Conservation (phyloP, 1,140 invertebrate genomes). For the Lineus longissimus region DNA sequence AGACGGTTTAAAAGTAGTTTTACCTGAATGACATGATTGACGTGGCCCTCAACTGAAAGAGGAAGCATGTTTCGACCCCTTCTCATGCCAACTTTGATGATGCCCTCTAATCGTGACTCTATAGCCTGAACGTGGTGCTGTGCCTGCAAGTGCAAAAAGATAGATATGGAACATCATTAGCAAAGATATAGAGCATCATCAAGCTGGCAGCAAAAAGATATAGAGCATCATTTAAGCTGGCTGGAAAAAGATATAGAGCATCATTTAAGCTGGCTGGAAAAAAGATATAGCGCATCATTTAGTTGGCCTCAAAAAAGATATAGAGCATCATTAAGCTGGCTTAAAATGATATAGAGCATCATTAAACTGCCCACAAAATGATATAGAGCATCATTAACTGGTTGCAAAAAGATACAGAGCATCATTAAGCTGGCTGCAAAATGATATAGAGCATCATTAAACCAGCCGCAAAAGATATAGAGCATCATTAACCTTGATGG, state of each 20-base stretch:
- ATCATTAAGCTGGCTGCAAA: neutral
- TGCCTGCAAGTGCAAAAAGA: conserved; percentile 64
- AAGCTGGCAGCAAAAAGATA: neutral
- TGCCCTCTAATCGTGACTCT: conserved; percentile 74
- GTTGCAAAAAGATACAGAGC: neutral
- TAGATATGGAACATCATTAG: neutral
- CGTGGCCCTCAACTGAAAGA: conserved; percentile 89
- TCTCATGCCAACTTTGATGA: conserved; percentile 58
- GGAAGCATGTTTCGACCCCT: conserved; percentile 38
- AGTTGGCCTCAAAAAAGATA: too few relatives aligned
- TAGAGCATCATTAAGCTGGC: too few relatives aligned
- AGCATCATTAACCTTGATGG: too few relatives aligned
- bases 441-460: neutral
- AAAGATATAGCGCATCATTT: neutral
- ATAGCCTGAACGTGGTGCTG: conserved; percentile 78
- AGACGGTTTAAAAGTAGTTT: neutral
- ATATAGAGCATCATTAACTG: neutral
- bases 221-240: neutral
- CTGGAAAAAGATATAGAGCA: neutral
- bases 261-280: neutral
- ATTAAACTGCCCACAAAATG: too few relatives aligned
- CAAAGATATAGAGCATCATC: neutral
- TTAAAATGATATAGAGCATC: too few relatives aligned
- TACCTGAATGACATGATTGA: conserved; percentile 75
- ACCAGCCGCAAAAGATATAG: too few relatives aligned